Evolutionary conservation across 1,140 invertebrate genomes (phyloP).

Genomic region (Euschistus heros): DNA sequence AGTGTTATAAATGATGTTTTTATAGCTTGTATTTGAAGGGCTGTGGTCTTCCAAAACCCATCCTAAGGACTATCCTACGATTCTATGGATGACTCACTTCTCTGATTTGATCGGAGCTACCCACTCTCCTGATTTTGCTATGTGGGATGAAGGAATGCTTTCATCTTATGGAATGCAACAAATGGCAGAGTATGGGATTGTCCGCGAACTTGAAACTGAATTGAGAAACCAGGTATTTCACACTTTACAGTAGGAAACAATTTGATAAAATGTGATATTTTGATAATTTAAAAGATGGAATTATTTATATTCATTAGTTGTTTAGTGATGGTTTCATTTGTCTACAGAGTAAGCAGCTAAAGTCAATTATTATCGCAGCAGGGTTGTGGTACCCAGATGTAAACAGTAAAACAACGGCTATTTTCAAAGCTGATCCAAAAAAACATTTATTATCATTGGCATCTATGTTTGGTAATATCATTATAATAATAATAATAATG

Average conservation of each 20-base stretch:
- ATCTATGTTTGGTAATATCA: slow-evolving; percentile 76
- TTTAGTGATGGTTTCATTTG: neutral
- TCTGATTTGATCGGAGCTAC: slow-evolving; percentile 95
- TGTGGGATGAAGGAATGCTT: slow-evolving; percentile 87
- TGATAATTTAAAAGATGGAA: neutral
- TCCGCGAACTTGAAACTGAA: slow-evolving; percentile 81
- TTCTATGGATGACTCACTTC: slow-evolving; percentile 86
- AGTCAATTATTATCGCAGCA: slow-evolving; percentile 89
- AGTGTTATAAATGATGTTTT: slow-evolving; percentile 3
- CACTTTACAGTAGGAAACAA: no score
- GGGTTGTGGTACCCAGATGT: slow-evolving; percentile 90
- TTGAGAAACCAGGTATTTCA: slow-evolving; percentile 56
- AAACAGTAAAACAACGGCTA: slow-evolving; percentile 72
- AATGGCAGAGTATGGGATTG: slow-evolving; percentile 88
- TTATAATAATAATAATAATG: no score
- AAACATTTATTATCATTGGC: slow-evolving; percentile 84
- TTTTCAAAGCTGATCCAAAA: slow-evolving; percentile 76
- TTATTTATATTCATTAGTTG: no score
- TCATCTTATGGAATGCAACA: slow-evolving; percentile 87
- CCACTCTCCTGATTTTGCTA: slow-evolving; percentile 78
- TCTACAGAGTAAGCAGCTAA: slow-evolving; percentile 54
- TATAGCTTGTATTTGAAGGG: slow-evolving; percentile 81
- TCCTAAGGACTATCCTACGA: slow-evolving; percentile 87
- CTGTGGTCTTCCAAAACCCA: slow-evolving; percentile 94
- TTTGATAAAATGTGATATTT: slow-evolving; percentile 3